Base-by-base conservation (phyloP, 2,113 vertebrate species). In the Mirza zaza region DNA sequence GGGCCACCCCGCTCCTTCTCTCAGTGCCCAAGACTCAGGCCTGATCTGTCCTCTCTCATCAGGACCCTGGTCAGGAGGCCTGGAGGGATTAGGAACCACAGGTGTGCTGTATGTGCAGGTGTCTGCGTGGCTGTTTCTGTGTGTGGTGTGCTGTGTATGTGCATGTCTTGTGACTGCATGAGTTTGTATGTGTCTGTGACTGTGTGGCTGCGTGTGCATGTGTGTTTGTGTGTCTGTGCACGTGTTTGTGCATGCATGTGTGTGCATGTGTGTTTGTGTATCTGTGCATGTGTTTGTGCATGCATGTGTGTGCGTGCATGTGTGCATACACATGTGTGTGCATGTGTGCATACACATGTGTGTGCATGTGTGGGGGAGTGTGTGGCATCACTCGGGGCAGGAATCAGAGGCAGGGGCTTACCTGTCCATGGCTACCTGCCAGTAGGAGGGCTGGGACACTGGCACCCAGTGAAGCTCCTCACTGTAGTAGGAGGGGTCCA, bases 341-440 rank as follows among this genome's bases (percentile, higher is more conserved):
- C 45, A 48, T 48, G 5, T 36, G 39, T 3, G 8, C 52, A 8
- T n/a, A 23, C 23, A 34, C 25, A 13, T 67, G 36, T n/a, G 39
- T 50, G 8, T 36, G 39, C 2, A 55, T 1, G 8, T 81, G 15
- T 25, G 57, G 48, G 42, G 5, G 1, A 2, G 32, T 42, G 13
- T 63, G 8, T 25, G 1, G 36, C 23, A 23, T 61, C 52, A 7
- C 57, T 8, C 4, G 3, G 13, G 20, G 48, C 8, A 61, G 61
- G 4, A 20, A 23, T 20, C 6, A 23, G 68, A 55, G 17, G 14
- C 4, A 45, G 42, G 8, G 3, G 3, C 87, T 97, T 81, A 97
- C 98, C 94, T 91, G 90, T 97, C 94, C 71, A 98, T 7, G n/a
- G 70, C 8, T 52, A 98, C 15, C 83, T 98, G 95, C 98, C 98